Evolutionary conservation across 2,113 vertebrate genomes (phyloP).

Genomic region (Corythornis cristatus): DNA sequence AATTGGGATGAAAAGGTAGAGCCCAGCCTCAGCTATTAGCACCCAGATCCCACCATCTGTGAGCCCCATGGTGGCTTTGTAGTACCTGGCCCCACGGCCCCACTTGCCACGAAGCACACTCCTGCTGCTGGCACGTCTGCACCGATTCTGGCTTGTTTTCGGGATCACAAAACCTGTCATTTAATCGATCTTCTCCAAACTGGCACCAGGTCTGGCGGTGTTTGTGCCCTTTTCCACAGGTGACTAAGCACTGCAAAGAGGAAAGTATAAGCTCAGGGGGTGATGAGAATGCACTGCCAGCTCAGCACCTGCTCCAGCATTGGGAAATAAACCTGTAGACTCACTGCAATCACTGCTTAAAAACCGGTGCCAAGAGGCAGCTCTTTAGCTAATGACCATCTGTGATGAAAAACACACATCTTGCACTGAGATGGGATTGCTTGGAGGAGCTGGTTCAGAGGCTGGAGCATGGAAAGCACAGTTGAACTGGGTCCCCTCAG

Average conservation of each 20-base stretch:
- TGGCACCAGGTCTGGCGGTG: conserved; percentile 97
- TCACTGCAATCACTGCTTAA: background rate
- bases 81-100: conserved; percentile 96
- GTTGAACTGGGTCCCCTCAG: background rate
- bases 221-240: conserved; percentile 94
- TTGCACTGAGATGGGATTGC: background rate
- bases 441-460: background rate
- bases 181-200: conserved; percentile 89
- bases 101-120: conserved; percentile 97
- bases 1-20: background rate
- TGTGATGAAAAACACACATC: fast-evolving
- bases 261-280: background rate
- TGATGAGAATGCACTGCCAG: fast-evolving
- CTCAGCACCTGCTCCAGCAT: background rate
- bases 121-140: conserved; percentile 91
- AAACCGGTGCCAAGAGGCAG: background rate
- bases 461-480: background rate
- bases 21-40: background rate
- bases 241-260: conserved; percentile 89
- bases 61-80: conserved; percentile 19
- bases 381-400: background rate
- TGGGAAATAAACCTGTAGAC: background rate
- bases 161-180: conserved; percentile 85
- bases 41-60: background rate
- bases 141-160: conserved; percentile 86